Conservation (phyloP, 2,888 invertebrate species). For the Octodonta nipae region DNA sequence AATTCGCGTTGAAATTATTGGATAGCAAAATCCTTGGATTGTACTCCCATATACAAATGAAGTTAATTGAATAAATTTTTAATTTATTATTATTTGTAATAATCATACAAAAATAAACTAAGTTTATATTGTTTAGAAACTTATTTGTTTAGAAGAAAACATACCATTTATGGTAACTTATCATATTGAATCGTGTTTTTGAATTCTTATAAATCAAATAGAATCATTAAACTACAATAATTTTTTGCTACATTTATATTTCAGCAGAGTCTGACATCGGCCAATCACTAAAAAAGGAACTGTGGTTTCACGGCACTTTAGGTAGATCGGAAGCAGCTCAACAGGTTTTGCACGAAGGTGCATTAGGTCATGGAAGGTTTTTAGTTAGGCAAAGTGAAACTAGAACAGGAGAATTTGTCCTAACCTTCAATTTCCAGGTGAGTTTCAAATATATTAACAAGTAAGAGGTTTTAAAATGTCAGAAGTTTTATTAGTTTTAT, state of each 20-base stretch:
- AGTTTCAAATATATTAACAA: too few relatives aligned
- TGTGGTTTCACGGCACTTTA: constrained; percentile 97
- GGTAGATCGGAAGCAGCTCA: constrained; percentile 85
- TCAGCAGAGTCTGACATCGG: constrained; percentile 53
- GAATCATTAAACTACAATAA: too few relatives aligned
- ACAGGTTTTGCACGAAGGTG: constrained; percentile 78
- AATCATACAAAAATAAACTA: too few relatives aligned
- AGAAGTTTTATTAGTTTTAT: too few relatives aligned
- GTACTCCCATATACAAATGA: not conserved
- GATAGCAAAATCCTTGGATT: too few relatives aligned
- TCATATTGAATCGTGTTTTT: too few relatives aligned
- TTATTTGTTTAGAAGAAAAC: constrained; percentile 6
- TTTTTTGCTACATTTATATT: too few relatives aligned
- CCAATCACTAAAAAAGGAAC: constrained; percentile 64
- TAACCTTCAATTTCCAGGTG: constrained; percentile 95
- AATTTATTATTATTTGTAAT: not conserved
- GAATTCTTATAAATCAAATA: too few relatives aligned
- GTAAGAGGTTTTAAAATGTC: too few relatives aligned
- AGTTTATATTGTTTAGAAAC: too few relatives aligned
- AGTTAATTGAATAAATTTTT: not conserved
- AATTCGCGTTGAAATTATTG: too few relatives aligned
- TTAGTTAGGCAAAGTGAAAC: constrained; percentile 94
- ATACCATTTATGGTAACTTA: constrained; percentile 3
- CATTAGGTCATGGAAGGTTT: constrained; percentile 83
- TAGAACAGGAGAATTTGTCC: constrained; percentile 87